phyloP scores from a whole-genome alignment of 2,888 invertebrate genomes.

The Melinaea menophilus region DNA sequence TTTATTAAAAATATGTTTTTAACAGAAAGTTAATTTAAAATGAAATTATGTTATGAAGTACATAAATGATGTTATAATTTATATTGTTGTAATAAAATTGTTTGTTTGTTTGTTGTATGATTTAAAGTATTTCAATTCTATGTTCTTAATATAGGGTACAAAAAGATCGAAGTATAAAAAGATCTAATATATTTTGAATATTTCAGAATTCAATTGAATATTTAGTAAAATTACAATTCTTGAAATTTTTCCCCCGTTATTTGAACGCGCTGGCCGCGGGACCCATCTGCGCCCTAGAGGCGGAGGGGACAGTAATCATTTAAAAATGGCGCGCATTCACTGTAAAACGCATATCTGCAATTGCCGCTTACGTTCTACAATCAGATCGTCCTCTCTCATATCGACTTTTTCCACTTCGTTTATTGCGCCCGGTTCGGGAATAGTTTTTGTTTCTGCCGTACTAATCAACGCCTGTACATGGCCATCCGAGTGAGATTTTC shows the following conservation, averaged over 20 bases:
- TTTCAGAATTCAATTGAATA: constrained; percentile 19
- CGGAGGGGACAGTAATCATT: constrained; percentile 56
- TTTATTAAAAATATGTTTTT: constrained; percentile 10
- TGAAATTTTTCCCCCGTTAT: constrained; percentile 14
- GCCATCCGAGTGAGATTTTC: constrained; percentile 48
- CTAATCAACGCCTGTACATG: constrained; percentile 72
- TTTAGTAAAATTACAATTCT: constrained; percentile 19
- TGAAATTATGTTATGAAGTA: background rate
- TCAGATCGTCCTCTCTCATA: constrained; percentile 65
- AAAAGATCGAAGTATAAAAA: background rate
- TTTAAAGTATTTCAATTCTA: too few species aligned
- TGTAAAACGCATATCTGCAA: constrained; percentile 68
- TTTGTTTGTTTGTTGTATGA: background rate
- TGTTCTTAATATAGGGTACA: background rate
- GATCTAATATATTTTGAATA: background rate
- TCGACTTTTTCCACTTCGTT: constrained; percentile 76
- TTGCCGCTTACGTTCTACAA: constrained; percentile 70
- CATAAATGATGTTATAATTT: too few species aligned
- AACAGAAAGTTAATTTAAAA: background rate
- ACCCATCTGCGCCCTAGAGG: constrained; percentile 30
- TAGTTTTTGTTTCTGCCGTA: constrained; percentile 71
- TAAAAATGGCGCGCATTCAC: constrained; percentile 63
- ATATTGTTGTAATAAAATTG: too few species aligned
- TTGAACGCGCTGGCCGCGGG: constrained; percentile 32
- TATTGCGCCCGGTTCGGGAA: constrained; percentile 67